Percentiles rank a stretch among this genome's conserved stretches.
These are phyloP conservation scores for Euwallacea fornicatus DNA, from an alignment of 1,140 invertebrate genomes.

Conservation along the genomic window DNA sequence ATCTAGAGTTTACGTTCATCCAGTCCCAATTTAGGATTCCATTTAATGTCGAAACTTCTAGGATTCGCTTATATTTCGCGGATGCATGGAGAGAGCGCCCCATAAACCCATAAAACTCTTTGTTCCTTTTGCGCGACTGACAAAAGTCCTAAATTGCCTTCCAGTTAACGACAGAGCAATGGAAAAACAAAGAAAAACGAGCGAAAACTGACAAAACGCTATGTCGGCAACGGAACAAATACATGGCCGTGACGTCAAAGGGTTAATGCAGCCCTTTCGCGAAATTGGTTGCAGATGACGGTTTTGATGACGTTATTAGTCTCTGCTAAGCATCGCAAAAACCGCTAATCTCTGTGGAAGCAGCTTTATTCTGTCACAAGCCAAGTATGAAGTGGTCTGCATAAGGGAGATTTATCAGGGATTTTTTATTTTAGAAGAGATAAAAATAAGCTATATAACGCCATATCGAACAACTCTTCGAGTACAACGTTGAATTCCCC, in stretches of 20 bases:
- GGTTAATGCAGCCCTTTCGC: too few species aligned
- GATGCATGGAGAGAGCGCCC: not conserved
- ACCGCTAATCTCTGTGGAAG: too few species aligned
- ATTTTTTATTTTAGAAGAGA: too few species aligned
- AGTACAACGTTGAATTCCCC: too few species aligned
- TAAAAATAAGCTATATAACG: too few species aligned
- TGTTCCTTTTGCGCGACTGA: slow-evolving; percentile 5
- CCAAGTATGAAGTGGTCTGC: not conserved
- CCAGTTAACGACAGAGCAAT: slow-evolving; percentile 12
- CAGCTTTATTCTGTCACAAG: too few species aligned
- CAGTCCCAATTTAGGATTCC: slow-evolving; percentile 1
- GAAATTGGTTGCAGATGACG: too few species aligned
- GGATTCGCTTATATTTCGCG: slow-evolving; percentile 3
- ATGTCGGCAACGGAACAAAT: slow-evolving; percentile 4
- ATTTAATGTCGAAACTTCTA: slow-evolving; percentile 7
- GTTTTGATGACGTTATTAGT: too few species aligned
- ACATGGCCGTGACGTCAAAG: slow-evolving; percentile 10
- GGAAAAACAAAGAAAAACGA: slow-evolving; percentile 8
- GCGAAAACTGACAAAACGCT: slow-evolving; percentile 13
- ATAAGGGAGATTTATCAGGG: not conserved
- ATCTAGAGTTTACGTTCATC: not conserved
- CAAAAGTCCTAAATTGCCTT: slow-evolving; percentile 22
- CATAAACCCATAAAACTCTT: slow-evolving; percentile 18
- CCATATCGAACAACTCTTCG: too few species aligned
- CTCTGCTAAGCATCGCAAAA: too few species aligned